Evolutionary conservation across 1,140 invertebrate genomes (phyloP), one percentile per base, ranked within the genome.

Genomic region (Littorina saxatilis): DNA sequence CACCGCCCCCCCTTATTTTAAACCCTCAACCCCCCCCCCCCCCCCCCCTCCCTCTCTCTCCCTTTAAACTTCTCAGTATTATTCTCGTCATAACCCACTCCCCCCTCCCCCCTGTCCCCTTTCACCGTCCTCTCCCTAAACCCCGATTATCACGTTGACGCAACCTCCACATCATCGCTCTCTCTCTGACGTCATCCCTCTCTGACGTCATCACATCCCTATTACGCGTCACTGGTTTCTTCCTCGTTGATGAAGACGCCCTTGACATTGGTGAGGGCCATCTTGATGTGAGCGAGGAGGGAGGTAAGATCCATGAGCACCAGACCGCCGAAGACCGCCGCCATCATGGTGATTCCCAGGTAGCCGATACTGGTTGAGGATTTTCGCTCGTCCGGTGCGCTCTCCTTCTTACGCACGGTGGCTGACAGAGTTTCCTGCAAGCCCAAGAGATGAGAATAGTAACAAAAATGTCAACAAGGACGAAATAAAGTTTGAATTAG

Each of bases 321-420:
- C 2, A 84, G 79, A 2, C 80, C 70, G 2, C 83, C 83, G 32
- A 84, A 78, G 2, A 80, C 79, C n/a, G 76, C 66, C 7, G 37
- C 58, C 39, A 84, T 29, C 47, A 81, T 63, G 0, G 68, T 29
- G 11, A 84, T 37, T 3, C 83, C 83, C 35, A 82, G 15, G 20
- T 32, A 73, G 0, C 83, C 83, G 63, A 84, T 74, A 11, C 47
- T 40, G 32, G 35, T 40, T 2, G 80, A 76, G 11, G 83, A 79
- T 40, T 55, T 58, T 13, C 83, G 75, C 43, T 81, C 50, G 52
- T 84, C 83, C 15, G 74, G 74, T 1, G 80, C 83, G 40, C 83
- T 84, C 29, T 68, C 78, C 58, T 81, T 81, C 66, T 79, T 81
- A 9, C 83, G 66, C 39, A 82, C 68, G 2, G 80, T 84, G 7